Evolutionary conservation across 2,797 vertebrate species (phyloP), one percentile per base, ranked within the genome.

Genomic region (Myotis findleyi): DNA sequence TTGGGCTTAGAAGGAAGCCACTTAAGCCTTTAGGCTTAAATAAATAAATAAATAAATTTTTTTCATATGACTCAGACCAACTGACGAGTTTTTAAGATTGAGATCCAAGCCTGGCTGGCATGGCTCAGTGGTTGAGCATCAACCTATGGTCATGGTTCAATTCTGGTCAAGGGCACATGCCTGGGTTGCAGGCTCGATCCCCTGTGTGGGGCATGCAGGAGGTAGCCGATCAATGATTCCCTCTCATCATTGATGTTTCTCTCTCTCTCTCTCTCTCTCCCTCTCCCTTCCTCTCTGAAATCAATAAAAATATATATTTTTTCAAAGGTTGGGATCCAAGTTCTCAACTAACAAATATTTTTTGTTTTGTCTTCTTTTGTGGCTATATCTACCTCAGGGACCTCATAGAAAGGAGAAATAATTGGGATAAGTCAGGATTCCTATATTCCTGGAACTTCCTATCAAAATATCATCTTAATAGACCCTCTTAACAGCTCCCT

Each of bases 1-100:
- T 75, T 84, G 27, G 57, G 80, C 36, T 84, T 76, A 62, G 57
- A 76, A 91, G 47, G 47, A 91, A 83, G 47, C 33, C 89, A 75
- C n/a, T 81, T 59, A 90, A 59, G 11, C 13, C 69, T 91, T 75
- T 41, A 82, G 44, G 14, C 14, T 27, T 79, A 79, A 79, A 75
- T n/a, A 20, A 75, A 75, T 13, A 41, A 38, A 71, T 27, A 27
- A 13, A 71, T 8, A 69, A 13, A 4, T 12, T 33, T 53, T 57
- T 91, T 66, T 27, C 53, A 20, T 44, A 12, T 91, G 27, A 84
- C 47, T 83, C 14, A 66, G n/a, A 44, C 57, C 7, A 18, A 17
- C 27, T 10, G 51, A 66, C 14, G 20, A 66, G 33, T 55, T 55
- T 55, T 55, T 55, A 55, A 55, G 20, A 55, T 55, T 55, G 20